A percentile compares a stretch with the other conserved stretches of the same genome.
Evolutionary conservation across 2,888 invertebrate species (phyloP).

Genomic region (Eilema sororculum): DNA sequence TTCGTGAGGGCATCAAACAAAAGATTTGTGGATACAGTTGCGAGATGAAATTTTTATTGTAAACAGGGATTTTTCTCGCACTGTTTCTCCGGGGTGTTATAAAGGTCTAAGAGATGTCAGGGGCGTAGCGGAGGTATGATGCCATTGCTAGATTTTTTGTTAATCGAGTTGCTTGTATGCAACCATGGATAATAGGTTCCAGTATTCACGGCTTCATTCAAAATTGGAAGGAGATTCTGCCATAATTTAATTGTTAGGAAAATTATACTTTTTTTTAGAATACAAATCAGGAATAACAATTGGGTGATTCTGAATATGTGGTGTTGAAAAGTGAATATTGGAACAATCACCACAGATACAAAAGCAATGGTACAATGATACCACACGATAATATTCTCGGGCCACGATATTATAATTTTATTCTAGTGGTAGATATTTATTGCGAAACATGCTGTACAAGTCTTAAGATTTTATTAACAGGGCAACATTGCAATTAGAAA

Average conservation of each 20-base stretch:
- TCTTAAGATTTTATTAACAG: not conserved
- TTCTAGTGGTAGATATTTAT: constrained; percentile 63
- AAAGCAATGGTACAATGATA: constrained; percentile 77
- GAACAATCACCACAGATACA: constrained; percentile 63
- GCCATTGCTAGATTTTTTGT: constrained; percentile 48
- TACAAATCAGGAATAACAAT: constrained; percentile 3
- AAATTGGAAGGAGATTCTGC: not conserved
- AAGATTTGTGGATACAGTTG: constrained; percentile 79
- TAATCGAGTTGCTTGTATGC: constrained; percentile 24
- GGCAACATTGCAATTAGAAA: not conserved
- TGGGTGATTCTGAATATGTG: constrained; percentile 4
- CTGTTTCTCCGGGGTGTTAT: constrained; percentile 83
- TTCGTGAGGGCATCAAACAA: constrained; percentile 80
- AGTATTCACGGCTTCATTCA: constrained; percentile 48
- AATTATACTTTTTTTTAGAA: not conserved
- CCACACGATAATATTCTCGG: constrained; percentile 66
- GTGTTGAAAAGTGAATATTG: constrained; percentile 76
- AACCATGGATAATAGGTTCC: constrained; percentile 43
- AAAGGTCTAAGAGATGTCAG: constrained; percentile 84
- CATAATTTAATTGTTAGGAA: not conserved
- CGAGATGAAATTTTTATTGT: constrained; percentile 55
- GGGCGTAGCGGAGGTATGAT: constrained; percentile 82
- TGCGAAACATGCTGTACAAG: not conserved
- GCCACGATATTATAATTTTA: constrained; percentile 61
- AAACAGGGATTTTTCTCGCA: constrained; percentile 63